Base-by-base conservation (phyloP, 1,140 invertebrate genomes). In the Drosophila ambigua region DNA sequence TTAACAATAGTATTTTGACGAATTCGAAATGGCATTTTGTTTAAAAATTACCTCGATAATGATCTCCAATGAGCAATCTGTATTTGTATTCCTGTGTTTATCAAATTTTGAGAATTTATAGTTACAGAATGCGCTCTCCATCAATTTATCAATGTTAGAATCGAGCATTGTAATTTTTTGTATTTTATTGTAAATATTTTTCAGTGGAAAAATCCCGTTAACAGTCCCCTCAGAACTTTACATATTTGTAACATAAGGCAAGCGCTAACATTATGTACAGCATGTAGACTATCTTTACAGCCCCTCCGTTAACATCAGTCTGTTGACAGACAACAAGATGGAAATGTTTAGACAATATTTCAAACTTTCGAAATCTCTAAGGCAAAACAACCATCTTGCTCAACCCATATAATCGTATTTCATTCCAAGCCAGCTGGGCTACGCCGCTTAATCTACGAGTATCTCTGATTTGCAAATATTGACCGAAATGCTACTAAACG, bases 401-500 rank as follows among this genome's bases (percentile, higher is more conserved):
- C n/a, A 49, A 39, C 35, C 35, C 1, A 61, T n/a, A 45, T 9
- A 20, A 26, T 24, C 13, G 24, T 7, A 1, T 2, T 24, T n/a
- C 2, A 45, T 24, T 5, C 15, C 11, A 11, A 6, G n/a, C 23
- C 43, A 68, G 24, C 50, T 69, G 66, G 31, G 35, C 16, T 4
- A 60, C 24, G 44, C 41, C 51, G 16, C 46, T 23, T 28, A 31
- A 35, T 45, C 41, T 54, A 15, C 48, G 23, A 15, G 35, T 58
- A 67, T 77, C 54, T 49, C 46, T 57, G 26, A 68, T 50, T 57
- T n/a, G 53, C 74, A 54, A 69, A 77, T 64, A 71, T 65, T 61
- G 8, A 31, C 26, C 46, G 6, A 72, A 64, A 53, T 71, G 63
- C 41, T 53, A 65, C 55, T 75, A 71, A 75, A 64, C 46, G 53